phyloP scores from a whole-genome alignment of 2,113 vertebrate species.

The Vombatus ursinus region DNA sequence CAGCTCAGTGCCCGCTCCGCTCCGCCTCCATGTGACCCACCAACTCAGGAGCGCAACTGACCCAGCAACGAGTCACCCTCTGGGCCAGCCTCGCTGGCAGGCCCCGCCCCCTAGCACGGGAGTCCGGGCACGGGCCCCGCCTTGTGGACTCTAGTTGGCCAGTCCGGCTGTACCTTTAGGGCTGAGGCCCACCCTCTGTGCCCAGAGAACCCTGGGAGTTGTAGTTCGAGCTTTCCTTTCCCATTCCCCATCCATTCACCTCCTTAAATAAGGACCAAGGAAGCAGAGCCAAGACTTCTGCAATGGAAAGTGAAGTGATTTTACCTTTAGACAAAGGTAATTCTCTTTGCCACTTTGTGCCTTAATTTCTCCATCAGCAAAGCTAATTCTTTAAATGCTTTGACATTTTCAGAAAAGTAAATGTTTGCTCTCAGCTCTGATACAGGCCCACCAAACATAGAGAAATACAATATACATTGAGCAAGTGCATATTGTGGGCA shows the following conservation, averaged over 20 bases:
- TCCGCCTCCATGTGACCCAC: conserved; percentile 7
- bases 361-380: background rate
- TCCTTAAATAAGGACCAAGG: background rate
- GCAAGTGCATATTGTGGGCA: background rate
- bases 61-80: fast-evolving
- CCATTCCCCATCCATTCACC: background rate
- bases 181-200: background rate
- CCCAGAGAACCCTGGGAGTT: conserved; percentile 61
- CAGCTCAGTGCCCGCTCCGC: background rate
- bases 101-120: background rate
- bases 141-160: conserved; percentile 35
- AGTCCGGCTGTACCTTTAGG: fast-evolving
- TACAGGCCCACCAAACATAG: background rate
- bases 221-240: conserved; percentile 53
- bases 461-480: background rate
- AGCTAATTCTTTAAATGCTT: background rate
- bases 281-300: too few relatives aligned
- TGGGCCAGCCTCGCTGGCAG: background rate
- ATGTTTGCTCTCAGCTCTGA: background rate
- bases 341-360: background rate
- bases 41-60: conserved; percentile 33
- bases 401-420: background rate
- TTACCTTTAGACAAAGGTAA: background rate
- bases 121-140: background rate
- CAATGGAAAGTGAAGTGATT: background rate